Evolutionary conservation across 1,140 invertebrate genomes (phyloP), one percentile per base, ranked within the genome.

Genomic region (Melipona quadrifasciata): DNA sequence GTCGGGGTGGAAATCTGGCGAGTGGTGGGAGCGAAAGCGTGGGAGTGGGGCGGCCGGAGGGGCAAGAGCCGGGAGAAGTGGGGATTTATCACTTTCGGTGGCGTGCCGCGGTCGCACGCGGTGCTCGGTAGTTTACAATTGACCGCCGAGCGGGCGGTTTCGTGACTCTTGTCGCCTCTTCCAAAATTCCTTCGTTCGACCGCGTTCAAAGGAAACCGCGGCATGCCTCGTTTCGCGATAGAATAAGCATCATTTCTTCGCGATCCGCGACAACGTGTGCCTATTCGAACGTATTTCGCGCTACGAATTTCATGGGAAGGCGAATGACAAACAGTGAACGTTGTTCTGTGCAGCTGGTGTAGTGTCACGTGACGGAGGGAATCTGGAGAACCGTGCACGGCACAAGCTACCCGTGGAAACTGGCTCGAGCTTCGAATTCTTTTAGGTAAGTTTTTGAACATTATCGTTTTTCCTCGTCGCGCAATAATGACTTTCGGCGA

Each of bases 51-150:
- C 27, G 61, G 58, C 16, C 64, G 57, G 57, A 79, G 82, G 74
- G 76, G 79, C 16, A 47, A 84, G 14, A 8, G 71, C 10, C 17
- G 47, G n/a, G 21, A 14, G 87, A 77, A 86, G 91, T 90, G 92
- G 91, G 91, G 90, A 91, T 94, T 93, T 93, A 93, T 93, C 92
- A 92, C 89, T 84, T 67, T 90, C 88, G 91, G 91, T 93, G 91
- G 94, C 93, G 93, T 93, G 93, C 92, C 88, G 92, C 90, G 89
- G 90, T 88, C 71, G 86, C 87, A 87, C 90, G 87, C 92, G 91
- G 89, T 93, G 94, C 94, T 93, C 94, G 94, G 93, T 94, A 95
- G 94, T 95, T 94, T 93, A 93, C 92, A 92, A 92, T 89, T 93
- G 92, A 90, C 92, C 87, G 86, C 85, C 92, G 92, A 89, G 80